phyloP scores from a whole-genome alignment of 2,113 vertebrate species.

The Microcebus ravelobensis region DNA sequence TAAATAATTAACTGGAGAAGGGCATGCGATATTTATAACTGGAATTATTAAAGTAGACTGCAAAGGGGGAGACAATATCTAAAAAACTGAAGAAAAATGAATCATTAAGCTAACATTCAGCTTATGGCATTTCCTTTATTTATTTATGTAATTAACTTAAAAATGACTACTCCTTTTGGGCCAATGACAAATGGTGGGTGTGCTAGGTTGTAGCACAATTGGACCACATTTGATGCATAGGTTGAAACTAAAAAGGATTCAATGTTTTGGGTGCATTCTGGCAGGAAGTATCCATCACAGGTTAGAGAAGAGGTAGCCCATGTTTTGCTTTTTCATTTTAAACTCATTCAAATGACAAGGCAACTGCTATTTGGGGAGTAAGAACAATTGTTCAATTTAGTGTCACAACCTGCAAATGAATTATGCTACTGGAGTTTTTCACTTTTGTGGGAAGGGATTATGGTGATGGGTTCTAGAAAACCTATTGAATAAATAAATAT shows the following conservation, averaged over 20 bases:
- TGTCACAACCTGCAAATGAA: slow-evolving; percentile 25
- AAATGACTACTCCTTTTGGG: background rate
- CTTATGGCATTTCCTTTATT: slow-evolving; percentile 61
- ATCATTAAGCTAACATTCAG: slow-evolving; percentile 77
- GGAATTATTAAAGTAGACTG: slow-evolving; percentile 82
- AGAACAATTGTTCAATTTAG: background rate
- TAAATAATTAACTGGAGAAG: slow-evolving; percentile 85
- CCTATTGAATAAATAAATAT: slow-evolving; percentile 69
- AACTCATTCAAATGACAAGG: slow-evolving; percentile 58
- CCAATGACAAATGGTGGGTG: background rate
- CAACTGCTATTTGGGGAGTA: background rate
- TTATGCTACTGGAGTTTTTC: slow-evolving; percentile 37
- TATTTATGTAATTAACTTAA: slow-evolving; percentile 73
- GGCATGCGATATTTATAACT: slow-evolving; percentile 83
- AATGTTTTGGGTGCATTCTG: background rate
- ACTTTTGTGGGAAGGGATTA: slow-evolving; percentile 47
- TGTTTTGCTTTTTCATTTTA: slow-evolving; percentile 47
- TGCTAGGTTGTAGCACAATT: background rate
- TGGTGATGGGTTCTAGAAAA: slow-evolving; percentile 54
- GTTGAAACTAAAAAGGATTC: background rate
- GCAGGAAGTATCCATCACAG: background rate
- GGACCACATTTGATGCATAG: background rate
- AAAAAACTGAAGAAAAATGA: slow-evolving; percentile 75
- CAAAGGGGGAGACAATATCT: slow-evolving; percentile 60
- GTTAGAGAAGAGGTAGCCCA: background rate